Base-by-base conservation (phyloP, 2,797 vertebrate genomes). In the Hyperoplus lanceolatus region DNA sequence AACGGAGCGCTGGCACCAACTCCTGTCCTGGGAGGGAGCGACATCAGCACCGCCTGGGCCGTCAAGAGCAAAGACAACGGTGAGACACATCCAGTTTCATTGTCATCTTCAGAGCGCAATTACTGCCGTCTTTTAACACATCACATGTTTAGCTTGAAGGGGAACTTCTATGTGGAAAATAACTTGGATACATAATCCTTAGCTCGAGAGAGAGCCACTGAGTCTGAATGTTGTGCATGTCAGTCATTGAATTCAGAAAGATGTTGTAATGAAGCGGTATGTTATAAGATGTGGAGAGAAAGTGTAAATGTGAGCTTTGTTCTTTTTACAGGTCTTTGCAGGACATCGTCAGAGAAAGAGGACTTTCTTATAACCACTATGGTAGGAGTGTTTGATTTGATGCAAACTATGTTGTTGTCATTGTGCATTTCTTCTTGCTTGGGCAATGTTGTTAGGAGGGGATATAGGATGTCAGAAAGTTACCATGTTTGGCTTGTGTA, bases 291-390 rank as follows among this genome's bases (percentile, higher is more conserved):
- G 5, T 14, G 6, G n/a, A 39, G 12, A 13, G 8, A 74, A 48
- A 6, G 6, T 68, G 16, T 65, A 18, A 80, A 68, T 55, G 8
- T 60, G 4, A 41, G 45, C 41, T 61, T 0, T 64, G 16, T 36
- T 82, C 78, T 91, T 71, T 89, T 91, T 91, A 90, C 90, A 98
- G 98, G 96, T 92, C 91, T 96, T 67, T 94, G 94, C 66, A 94
- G 89, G 86, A 62, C 76, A 0, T 94, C 94, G 76, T 92, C 94
- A 85, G 97, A 95, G 77, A 97, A 96, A 74, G 96, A 97, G 8
- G 97, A 98, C 81, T 93, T 95, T 51, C 94, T 99, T 7, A 91
- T 99, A 88, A 96, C 96, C 57, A 99, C 96, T 16, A 97, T 99
- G 97, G 98, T 99, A 95, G 81, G 94, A 72, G 10, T 59, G 42